phyloP scores from a whole-genome alignment of 2,797 vertebrate species.

The Psittacula echo region DNA sequence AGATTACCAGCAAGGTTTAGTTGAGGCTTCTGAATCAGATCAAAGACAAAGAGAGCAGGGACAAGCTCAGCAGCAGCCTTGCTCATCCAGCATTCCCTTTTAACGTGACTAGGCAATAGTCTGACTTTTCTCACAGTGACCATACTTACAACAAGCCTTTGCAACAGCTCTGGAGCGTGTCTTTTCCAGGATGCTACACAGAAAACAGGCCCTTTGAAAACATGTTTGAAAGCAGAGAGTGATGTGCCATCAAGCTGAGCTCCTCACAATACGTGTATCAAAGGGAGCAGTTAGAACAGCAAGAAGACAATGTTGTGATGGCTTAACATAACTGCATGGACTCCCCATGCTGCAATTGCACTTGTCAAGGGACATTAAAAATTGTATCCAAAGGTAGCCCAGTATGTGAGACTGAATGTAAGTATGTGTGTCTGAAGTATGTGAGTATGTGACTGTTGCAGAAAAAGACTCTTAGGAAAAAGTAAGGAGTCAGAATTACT shows the following conservation, averaged over 20 bases:
- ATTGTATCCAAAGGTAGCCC: background rate
- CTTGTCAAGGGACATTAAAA: slow-evolving; percentile 18
- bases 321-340: background rate
- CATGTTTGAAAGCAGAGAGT: background rate
- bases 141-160: background rate
- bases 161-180: background rate
- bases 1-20: background rate
- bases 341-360: background rate
- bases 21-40: slow-evolving; percentile 14
- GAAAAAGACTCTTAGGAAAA: background rate
- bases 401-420: background rate
- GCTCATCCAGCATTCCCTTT: slow-evolving; percentile 32
- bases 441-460: background rate
- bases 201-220: slow-evolving; percentile 26
- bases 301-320: background rate
- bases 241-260: slow-evolving; percentile 24
- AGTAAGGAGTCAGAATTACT: background rate
- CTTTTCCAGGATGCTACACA: background rate
- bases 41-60: background rate
- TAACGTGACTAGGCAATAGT: fast-evolving
- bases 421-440: background rate
- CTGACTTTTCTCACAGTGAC: slow-evolving; percentile 31
- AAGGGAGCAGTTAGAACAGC: background rate
- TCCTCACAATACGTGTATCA: background rate
- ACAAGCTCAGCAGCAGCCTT: slow-evolving; percentile 28